Evolutionary conservation across 2,797 vertebrate genomes (phyloP), one percentile per base, ranked within the genome.

Genomic region (Phoeniculus purpureus): DNA sequence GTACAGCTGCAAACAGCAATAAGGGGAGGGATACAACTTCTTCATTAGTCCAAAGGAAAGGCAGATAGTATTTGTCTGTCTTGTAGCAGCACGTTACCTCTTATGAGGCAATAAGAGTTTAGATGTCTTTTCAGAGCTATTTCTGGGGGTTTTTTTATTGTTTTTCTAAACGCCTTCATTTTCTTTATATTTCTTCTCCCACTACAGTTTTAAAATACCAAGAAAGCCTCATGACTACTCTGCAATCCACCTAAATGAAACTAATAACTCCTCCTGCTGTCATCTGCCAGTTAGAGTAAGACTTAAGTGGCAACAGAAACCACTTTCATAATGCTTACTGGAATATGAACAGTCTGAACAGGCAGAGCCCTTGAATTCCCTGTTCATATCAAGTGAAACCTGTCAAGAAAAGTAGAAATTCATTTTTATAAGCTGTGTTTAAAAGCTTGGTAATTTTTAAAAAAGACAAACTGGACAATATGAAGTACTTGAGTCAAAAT

Each of bases 191-290:
- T 87, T 82, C 52, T 90, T 93, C 83, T 91, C 75, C 81, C 78
- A 90, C 52, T 9, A 87, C 55, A 81, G 29, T 29, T 90, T 68
- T 64, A 54, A 94, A 90, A 87, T 47, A 19, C 40, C 27, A 26
- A 90, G 84, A 87, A 88, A 88, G 54, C 47, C 71, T 90, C 66
- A 78, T 70, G 66, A 32, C 84, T 85, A 81, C 59, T 94, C 90
- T 54, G 73, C 66, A 89, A 87, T 92, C 90, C 88, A 89, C 55
- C 56, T 82, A 80, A 87, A 94, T 81, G 92, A 95, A 95, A 87
- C 84, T 94, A 95, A 88, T 90, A 91, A 94, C 70, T 92, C 88
- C 88, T 86, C 85, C 85, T 77, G 94, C 86, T 93, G 89, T 92
- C 95, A 96, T 87, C 89, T 94, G 89, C 82, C 93, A 94, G 77